Evolutionary conservation across 2,888 invertebrate genomes (phyloP), one percentile per base, ranked within the genome.

Genomic region (Nematopogon swammerdamellus): DNA sequence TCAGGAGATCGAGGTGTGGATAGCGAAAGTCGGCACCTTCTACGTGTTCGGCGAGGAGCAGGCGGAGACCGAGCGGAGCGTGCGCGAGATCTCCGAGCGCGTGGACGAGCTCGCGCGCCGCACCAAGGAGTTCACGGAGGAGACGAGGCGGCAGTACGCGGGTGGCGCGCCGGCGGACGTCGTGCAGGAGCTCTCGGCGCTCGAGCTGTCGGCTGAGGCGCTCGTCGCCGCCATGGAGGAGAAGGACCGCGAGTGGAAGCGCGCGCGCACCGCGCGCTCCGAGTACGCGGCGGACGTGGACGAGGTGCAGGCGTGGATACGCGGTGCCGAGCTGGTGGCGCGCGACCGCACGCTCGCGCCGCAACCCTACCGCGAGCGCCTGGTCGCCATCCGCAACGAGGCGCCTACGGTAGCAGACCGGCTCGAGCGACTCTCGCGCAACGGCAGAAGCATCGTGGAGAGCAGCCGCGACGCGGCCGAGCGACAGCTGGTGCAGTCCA

Each of bases 161-260:
- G 52, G 87, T 8, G 82, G 84, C 60, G 85, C 87, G 57, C 89
- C 93, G 52, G 87, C 87, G 56, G 92, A 93, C 81, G 82, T 92
- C 55, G 84, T 84, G 53, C 89, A 91, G 71, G 86, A 91, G 74
- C 77, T 94, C 57, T 92, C 91, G 47, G 85, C 88, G 54, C 80
- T 95, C 62, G 95, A 95, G 72, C 73, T 95, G 57, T 81, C 90
- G 50, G 85, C 89, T 47, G 95, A 95, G 70, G 85, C 88, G 54
- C 81, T 92, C 50, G 82, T 85, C 49, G 87, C 87, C 60, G 85
- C 85, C 47, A 91, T 95, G 90, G 94, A 93, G 63, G 91, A 92
- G 63, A 92, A 92, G 69, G 88, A 89, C 63, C 84, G 91, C 65
- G 92, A 93, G 68, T 89, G 91, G 74, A 92, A 92, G 68, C 87